phyloP scores from a whole-genome alignment of 1,140 invertebrate species.

The Trialeurodes vaporariorum region DNA sequence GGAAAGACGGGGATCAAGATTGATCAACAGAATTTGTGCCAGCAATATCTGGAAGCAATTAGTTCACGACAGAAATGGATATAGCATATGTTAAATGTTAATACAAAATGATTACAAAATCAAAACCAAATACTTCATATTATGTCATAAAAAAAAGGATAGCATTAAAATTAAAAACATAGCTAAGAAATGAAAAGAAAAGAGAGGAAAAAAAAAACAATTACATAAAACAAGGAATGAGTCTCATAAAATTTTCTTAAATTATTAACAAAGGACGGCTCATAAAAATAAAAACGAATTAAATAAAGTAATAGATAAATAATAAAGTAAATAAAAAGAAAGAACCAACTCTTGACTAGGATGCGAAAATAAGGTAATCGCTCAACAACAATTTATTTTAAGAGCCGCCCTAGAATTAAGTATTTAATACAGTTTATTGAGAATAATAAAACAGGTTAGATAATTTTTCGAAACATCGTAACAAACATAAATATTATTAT shows the following conservation, averaged over 20 bases:
- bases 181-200: not conserved
- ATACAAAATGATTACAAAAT: not conserved
- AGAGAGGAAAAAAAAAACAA: not conserved
- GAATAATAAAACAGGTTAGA: not conserved
- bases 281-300: not conserved
- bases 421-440: not conserved
- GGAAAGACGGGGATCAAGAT: too few relatives aligned
- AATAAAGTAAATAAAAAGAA: constrained; percentile 1
- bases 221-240: not conserved
- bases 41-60: not conserved
- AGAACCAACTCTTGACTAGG: not conserved
- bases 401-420: not conserved
- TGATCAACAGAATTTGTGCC: not conserved
- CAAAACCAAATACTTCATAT: not conserved
- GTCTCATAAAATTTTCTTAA: constrained; percentile 1
- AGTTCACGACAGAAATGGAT: not conserved
- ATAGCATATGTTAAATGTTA: not conserved
- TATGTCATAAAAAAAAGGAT: not conserved
- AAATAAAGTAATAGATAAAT: constrained; percentile 1
- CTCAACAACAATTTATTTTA: constrained; percentile 1
- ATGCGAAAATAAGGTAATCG: not conserved
- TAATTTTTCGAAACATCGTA: constrained; percentile 1
- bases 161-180: not conserved
- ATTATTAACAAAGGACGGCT: not conserved
- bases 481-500: not conserved